phyloP scores from a whole-genome alignment of 2,113 vertebrate genomes.

The Hiodon alosoides region DNA sequence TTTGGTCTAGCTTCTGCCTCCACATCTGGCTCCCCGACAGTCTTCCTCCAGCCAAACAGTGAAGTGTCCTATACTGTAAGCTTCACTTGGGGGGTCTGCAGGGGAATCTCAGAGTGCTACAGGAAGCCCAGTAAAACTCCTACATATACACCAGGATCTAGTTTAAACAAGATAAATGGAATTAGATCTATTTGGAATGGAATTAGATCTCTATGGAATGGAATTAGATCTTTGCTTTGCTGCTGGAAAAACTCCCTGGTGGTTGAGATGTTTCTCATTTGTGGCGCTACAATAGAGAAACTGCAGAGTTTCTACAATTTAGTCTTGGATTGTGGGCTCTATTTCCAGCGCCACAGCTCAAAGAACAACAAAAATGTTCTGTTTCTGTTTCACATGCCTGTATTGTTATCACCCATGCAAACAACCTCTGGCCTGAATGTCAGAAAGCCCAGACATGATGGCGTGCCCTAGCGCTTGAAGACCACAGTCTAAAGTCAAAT shows the following conservation, averaged over 20 bases:
- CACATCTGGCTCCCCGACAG: background rate
- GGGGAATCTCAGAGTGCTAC: background rate
- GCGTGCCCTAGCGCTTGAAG: background rate
- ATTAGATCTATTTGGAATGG: background rate
- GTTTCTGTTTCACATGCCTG: background rate
- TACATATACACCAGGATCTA: background rate
- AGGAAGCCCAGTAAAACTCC: background rate
- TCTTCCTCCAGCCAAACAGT: background rate
- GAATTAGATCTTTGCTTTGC: background rate
- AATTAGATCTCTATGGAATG: background rate
- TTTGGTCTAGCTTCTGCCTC: background rate
- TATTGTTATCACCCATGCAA: background rate
- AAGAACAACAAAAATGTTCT: constrained; percentile 4
- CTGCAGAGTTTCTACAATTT: background rate
- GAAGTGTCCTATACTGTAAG: background rate
- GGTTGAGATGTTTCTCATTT: background rate
- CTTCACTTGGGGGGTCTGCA: background rate
- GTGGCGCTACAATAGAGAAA: background rate
- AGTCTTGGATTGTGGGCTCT: background rate
- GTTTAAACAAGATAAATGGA: constrained; percentile 1
- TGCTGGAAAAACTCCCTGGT: background rate
- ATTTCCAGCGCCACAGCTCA: background rate
- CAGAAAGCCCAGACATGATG: background rate
- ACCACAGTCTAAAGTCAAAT: background rate
- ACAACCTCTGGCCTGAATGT: background rate